Evolutionary conservation across 2,113 vertebrate species (phyloP), one percentile per base, ranked within the genome.

Genomic region (Megaleporinus macrocephalus): DNA sequence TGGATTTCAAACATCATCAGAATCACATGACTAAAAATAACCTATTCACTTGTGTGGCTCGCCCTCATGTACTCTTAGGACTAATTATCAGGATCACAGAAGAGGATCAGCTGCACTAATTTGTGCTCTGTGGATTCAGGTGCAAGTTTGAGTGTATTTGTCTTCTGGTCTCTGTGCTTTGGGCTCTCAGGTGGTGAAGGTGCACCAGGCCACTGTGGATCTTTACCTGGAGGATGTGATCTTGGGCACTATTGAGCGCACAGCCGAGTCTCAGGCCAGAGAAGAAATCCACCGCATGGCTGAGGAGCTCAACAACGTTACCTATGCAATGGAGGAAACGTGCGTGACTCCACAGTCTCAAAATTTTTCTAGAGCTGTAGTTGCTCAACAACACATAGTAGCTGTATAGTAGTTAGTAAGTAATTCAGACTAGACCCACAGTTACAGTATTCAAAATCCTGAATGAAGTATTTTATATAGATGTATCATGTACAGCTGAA

Each of bases 221-320:
- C 93, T 96, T 70, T 99, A 97, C 79, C 91, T 99, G 73, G 97
- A 99, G 89, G 96, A 98, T 73, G 72, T 97, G 70, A 95, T 99
- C 80, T 80, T 97, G 79, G 92, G 72, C 0, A 92, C 91, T 0
- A 76, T 95, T 83, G 94, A 95, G 70, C 85, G 76, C 14, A 93
- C 95, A 14, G 95, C 96, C 18, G 95, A 97, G 27, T 90, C 96
- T n/a, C 95, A 98, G 89, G 95, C 96, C 44, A 94, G 96, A 87
- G 92, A 94, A 73, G 96, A 99, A 88, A 88, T 99, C 81, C 95
- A 90, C 85, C 94, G 79, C 81, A 90, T 84, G 86, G 96, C 96
- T 5, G 83, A 93, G 86, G 94, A 97, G 87, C 93, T 99, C 89
- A 97, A 97, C 41, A 90, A 97, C 85, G 87, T 97, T 0, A 93